A percentile compares a stretch with the other conserved stretches of the same genome.
These are phyloP conservation scores for Channa maculata DNA, from an alignment of 2,113 vertebrate genomes.

Conservation along the genomic window DNA sequence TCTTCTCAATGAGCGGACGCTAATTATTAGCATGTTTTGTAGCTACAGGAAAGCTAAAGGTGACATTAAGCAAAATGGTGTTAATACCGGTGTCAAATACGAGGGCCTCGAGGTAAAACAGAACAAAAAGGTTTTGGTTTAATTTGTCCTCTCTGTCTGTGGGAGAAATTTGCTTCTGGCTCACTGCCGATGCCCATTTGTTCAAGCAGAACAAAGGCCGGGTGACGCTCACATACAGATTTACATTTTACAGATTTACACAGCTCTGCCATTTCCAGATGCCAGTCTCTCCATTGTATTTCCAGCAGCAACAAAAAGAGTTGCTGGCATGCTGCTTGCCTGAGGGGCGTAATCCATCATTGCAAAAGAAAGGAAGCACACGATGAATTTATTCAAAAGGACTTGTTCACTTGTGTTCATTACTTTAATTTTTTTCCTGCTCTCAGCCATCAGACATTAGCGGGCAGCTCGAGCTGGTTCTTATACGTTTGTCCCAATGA, in stretches of 20 bases:
- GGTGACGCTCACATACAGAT: constrained; percentile 59
- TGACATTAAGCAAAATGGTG: constrained; percentile 15
- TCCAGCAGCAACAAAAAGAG: constrained; percentile 59
- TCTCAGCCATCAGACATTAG: constrained; percentile 37
- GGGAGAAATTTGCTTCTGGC: constrained; percentile 54
- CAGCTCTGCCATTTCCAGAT: constrained; percentile 67
- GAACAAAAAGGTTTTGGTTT: constrained; percentile 35
- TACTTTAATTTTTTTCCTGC: constrained; percentile 52
- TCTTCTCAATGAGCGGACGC: background rate
- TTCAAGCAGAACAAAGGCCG: constrained; percentile 62
- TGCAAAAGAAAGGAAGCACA: constrained; percentile 54
- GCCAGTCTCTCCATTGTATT: constrained; percentile 69
- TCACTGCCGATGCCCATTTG: constrained; percentile 58
- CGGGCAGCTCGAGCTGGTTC: constrained; percentile 3
- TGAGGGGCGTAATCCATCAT: constrained; percentile 72
- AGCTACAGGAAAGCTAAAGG: constrained; percentile 28
- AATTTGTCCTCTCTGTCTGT: constrained; percentile 57
- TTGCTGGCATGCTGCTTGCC: constrained; percentile 61
- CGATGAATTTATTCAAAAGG: constrained; percentile 58
- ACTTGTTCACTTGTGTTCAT: constrained; percentile 62
- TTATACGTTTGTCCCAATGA: background rate
- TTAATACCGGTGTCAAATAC: constrained; percentile 31
- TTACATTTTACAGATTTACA: constrained; percentile 57
- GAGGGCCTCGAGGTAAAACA: constrained; percentile 36
- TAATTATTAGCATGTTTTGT: constrained; percentile 39